These are phyloP conservation scores for Limenitis camilla DNA, from an alignment of 2,888 invertebrate species.

Conservation along the genomic window DNA sequence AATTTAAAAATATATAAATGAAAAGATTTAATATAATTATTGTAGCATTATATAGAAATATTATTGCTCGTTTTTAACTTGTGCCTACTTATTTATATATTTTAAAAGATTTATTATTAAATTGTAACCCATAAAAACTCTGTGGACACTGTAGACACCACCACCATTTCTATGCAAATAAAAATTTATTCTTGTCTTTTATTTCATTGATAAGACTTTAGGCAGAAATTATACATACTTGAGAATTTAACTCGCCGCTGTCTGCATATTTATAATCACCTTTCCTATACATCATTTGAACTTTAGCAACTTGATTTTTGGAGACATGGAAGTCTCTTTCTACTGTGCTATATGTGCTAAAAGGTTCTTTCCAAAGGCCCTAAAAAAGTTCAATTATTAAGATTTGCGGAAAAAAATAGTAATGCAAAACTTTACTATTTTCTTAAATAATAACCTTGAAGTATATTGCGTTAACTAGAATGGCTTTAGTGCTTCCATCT, in stretches of 20 bases:
- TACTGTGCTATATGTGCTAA: conserved; percentile 70
- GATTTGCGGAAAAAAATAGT: too few relatives aligned
- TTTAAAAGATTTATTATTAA: too few relatives aligned
- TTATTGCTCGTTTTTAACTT: too few relatives aligned
- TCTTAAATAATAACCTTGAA: conserved; percentile 87
- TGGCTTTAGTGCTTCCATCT: conserved; percentile 69
- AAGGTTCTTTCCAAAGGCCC: conserved; percentile 80
- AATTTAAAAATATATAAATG: conserved; percentile 17
- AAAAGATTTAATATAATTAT: too few relatives aligned
- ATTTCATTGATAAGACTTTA: neutral
- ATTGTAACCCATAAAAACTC: too few relatives aligned
- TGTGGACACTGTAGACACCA: too few relatives aligned
- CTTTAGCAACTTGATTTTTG: conserved; percentile 68
- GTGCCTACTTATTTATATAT: too few relatives aligned
- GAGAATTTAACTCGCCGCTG: conserved; percentile 45
- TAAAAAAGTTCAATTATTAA: conserved; percentile 31
- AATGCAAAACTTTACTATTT: too few relatives aligned
- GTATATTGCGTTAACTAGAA: conserved; percentile 89
- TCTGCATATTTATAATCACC: conserved; percentile 55
- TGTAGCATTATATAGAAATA: too few relatives aligned
- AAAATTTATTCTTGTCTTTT: neutral
- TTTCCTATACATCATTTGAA: conserved; percentile 79
- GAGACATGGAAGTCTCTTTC: conserved; percentile 78
- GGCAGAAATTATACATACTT: conserved; percentile 35
- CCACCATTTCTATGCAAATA: too few relatives aligned